These are phyloP conservation scores for Drosophila gunungcola DNA, from an alignment of 1,140 invertebrate genomes.

Conservation along the genomic window DNA sequence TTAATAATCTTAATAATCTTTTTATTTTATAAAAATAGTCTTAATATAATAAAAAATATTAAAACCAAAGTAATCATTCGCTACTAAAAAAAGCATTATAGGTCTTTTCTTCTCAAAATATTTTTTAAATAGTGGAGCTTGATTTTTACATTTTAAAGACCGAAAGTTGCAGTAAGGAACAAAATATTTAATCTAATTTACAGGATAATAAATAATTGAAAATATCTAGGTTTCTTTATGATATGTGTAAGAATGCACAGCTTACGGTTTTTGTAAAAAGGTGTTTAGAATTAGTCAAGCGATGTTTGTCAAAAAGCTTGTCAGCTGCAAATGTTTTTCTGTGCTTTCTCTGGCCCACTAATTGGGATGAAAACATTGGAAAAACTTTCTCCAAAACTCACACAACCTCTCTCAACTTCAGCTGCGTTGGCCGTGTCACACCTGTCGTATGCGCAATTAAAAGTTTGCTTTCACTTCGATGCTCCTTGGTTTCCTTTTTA, in stretches of 20 bases:
- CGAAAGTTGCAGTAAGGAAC: too few relatives aligned
- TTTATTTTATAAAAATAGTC: too few relatives aligned
- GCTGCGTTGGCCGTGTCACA: slow-evolving; percentile 48
- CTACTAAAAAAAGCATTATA: too few relatives aligned
- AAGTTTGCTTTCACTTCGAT: slow-evolving; percentile 56
- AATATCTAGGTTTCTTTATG: too few relatives aligned
- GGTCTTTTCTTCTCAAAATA: too few relatives aligned
- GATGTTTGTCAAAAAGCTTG: slow-evolving; percentile 39
- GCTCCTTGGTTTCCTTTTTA: slow-evolving; percentile 12
- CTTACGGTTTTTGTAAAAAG: not conserved
- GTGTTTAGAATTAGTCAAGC: slow-evolving; percentile 61
- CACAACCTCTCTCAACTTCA: slow-evolving; percentile 24
- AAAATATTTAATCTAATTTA: too few relatives aligned
- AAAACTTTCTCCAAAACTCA: slow-evolving; percentile 33
- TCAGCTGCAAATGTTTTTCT: slow-evolving; percentile 61
- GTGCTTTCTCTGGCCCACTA: slow-evolving; percentile 27
- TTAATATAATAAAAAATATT: not conserved
- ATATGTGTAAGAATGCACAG: not conserved
- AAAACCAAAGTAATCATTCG: too few relatives aligned
- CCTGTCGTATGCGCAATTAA: slow-evolving; percentile 79
- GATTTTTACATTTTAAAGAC: too few relatives aligned
- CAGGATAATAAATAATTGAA: too few relatives aligned
- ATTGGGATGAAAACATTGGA: slow-evolving; percentile 45
- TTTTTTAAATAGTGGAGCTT: too few relatives aligned
- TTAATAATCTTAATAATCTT: too few relatives aligned